Percentiles rank a stretch among this genome's conserved stretches.
Conservation (phyloP, 2,888 invertebrate species). For the Noctua fimbriata region DNA sequence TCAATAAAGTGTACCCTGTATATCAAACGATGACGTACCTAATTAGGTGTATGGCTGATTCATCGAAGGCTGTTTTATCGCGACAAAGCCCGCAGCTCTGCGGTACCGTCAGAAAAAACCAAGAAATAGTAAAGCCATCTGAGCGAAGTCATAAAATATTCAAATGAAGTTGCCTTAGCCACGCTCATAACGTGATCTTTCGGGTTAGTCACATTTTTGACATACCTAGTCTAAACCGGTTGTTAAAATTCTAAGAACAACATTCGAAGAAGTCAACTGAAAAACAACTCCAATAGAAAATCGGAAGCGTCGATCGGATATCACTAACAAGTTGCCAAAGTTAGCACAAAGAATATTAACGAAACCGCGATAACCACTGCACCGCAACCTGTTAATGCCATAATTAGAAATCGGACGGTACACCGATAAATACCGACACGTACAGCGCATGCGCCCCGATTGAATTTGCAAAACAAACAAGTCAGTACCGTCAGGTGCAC, state of each 20-base stretch:
- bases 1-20: background rate
- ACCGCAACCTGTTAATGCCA: conserved; percentile 64
- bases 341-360: conserved; percentile 56
- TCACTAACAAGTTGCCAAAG: conserved; percentile 40
- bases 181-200: conserved; percentile 33
- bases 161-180: conserved; percentile 28
- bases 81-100: background rate
- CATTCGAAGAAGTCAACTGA: conserved; percentile 16
- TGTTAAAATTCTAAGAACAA: conserved; percentile 41
- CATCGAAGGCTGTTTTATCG: background rate
- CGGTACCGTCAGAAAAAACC: conserved; percentile 20
- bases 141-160: conserved; percentile 35
- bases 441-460: conserved; percentile 74
- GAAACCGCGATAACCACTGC: conserved; percentile 63
- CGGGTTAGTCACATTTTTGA: conserved; percentile 51
- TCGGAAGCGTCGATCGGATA: conserved; percentile 56
- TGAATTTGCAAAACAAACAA: conserved; percentile 71
- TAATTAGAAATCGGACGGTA: conserved; percentile 75
- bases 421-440: conserved; percentile 70
- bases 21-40: conserved; percentile 7
- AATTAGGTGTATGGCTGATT: conserved; percentile 12
- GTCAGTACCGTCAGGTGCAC: conserved; percentile 62
- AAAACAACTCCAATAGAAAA: conserved; percentile 45
- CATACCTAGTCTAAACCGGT: conserved; percentile 46
- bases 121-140: conserved; percentile 30